Base-by-base conservation (phyloP, 1,140 invertebrate genomes). In the Drosophila melanica region DNA sequence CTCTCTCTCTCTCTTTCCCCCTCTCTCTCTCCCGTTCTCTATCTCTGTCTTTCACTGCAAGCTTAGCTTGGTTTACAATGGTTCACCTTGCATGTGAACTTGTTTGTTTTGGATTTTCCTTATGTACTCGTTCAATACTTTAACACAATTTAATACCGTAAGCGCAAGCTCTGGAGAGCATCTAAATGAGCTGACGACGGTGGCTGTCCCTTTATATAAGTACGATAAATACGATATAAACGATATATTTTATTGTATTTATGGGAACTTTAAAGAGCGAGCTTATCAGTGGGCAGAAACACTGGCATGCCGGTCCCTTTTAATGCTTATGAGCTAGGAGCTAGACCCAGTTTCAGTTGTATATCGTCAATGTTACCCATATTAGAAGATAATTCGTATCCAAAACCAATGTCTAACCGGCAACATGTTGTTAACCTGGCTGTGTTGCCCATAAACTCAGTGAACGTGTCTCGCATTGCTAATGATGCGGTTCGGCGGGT, bases 401-500 rank as follows among this genome's bases (percentile, higher is more conserved):
- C 11, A n/a, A 10, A 51, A 18, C 27, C 1, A 33, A 45, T 47
- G 54, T 59, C n/a, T 37, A 55, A 16, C 12, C 18, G 37, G 74
- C 59, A 78, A 63, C 53, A 79, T 45, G 39, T 30, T 2, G 12
- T 47, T 16, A 14, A 54, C 18, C 39, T 60, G 45, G 14, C 50
- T 55, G 41, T 75, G 44, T 51, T 60, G 50, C 39, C 45, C 44
- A 60, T 53, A 68, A 70, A 18, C 14, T n/a, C 14, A 39, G 23
- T 33, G 57, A 54, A 74, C 84, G 84, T 89, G 82, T 50, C 65
- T 76, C 55, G 82, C 75, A 82, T 87, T 51, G 51, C 44, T 70
- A 82, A 89, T 66, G 68, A 87, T 82, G 79, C 68, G 48, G 79
- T 89, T 74, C 60, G 68, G 64, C 86, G 58, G 53, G 75, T 89